These are phyloP conservation scores for Elysia crispata DNA, from an alignment of 2,888 invertebrate species.

Conservation along the genomic window DNA sequence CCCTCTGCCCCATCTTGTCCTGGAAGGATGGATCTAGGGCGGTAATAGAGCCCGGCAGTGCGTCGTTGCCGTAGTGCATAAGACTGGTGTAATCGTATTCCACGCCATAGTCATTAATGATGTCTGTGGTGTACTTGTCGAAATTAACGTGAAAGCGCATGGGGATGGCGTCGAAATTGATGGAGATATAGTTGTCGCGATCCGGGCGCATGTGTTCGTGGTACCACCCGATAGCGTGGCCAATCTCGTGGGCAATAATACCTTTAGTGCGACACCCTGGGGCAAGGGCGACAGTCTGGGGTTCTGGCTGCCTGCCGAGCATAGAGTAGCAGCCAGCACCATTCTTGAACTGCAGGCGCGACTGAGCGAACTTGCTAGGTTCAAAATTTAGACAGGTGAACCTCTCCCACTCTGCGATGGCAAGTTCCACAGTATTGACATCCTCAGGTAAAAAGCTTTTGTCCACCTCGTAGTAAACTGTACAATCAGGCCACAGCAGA, in stretches of 20 bases:
- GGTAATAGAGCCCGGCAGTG: slow-evolving; percentile 64
- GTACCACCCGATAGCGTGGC: slow-evolving; percentile 67
- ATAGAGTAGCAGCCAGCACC: slow-evolving; percentile 73
- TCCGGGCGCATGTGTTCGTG: slow-evolving; percentile 70
- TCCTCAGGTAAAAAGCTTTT: background rate
- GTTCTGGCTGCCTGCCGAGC: slow-evolving; percentile 38
- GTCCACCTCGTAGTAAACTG: slow-evolving; percentile 55
- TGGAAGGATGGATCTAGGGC: slow-evolving; percentile 66
- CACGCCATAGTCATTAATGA: slow-evolving; percentile 56
- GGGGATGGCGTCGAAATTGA: slow-evolving; percentile 53
- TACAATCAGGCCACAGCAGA: slow-evolving; percentile 57
- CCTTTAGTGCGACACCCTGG: slow-evolving; percentile 53
- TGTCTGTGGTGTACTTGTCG: slow-evolving; percentile 46
- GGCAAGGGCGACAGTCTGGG: slow-evolving; percentile 29
- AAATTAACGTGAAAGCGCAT: slow-evolving; percentile 56
- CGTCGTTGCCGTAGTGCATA: slow-evolving; percentile 69
- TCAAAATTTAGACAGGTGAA: slow-evolving; percentile 65
- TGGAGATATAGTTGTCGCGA: slow-evolving; percentile 57
- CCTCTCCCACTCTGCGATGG: slow-evolving; percentile 62
- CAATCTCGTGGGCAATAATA: slow-evolving; percentile 65
- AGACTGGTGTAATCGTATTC: slow-evolving; percentile 67
- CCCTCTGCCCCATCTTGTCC: slow-evolving; percentile 64
- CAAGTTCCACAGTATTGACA: slow-evolving; percentile 50
- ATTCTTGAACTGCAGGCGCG: slow-evolving; percentile 50
- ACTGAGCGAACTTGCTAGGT: background rate